Conservation (phyloP, 2,888 invertebrate species). For the Polymixis flavicincta region DNA sequence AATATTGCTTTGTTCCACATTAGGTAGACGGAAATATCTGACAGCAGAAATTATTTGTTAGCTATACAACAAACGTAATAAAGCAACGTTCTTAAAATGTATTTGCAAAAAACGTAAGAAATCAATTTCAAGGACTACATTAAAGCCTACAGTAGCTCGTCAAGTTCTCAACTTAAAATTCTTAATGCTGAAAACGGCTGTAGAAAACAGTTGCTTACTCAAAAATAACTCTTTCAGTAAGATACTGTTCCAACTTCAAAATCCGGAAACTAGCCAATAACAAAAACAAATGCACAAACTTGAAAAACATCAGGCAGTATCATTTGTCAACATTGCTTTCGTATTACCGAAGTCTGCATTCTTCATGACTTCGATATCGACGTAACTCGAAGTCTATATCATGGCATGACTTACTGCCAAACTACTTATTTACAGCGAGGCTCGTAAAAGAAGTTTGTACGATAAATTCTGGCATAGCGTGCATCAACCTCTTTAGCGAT, state of each 20-base stretch:
- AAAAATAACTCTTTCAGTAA: neutral
- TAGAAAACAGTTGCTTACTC: neutral
- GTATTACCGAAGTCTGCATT: conserved; percentile 33
- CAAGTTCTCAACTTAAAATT: neutral
- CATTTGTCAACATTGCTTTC: conserved; percentile 44
- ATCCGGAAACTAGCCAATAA: conserved; percentile 2
- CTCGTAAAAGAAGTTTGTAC: conserved; percentile 60
- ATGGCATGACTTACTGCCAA: conserved; percentile 43
- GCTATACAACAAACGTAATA: too few species aligned
- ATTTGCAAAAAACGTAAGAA: neutral
- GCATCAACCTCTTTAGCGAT: conserved; percentile 33
- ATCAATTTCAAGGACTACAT: neutral
- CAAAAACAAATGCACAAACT: conserved; percentile 4
- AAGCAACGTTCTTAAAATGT: too few species aligned
- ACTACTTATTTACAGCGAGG: conserved; percentile 55
- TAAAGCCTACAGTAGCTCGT: neutral
- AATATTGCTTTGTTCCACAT: neutral
- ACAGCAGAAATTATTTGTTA: too few species aligned
- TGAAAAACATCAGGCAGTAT: neutral
- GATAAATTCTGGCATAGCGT: conserved; percentile 51
- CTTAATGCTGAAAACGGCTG: neutral
- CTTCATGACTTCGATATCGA: conserved; percentile 28
- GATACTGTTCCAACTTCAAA: neutral
- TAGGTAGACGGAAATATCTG: neutral
- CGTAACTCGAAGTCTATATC: conserved; percentile 29